Percentiles rank a stretch among this genome's conserved stretches.
phyloP scores from a whole-genome alignment of 2,888 invertebrate species.

The Ophion ellenae region DNA sequence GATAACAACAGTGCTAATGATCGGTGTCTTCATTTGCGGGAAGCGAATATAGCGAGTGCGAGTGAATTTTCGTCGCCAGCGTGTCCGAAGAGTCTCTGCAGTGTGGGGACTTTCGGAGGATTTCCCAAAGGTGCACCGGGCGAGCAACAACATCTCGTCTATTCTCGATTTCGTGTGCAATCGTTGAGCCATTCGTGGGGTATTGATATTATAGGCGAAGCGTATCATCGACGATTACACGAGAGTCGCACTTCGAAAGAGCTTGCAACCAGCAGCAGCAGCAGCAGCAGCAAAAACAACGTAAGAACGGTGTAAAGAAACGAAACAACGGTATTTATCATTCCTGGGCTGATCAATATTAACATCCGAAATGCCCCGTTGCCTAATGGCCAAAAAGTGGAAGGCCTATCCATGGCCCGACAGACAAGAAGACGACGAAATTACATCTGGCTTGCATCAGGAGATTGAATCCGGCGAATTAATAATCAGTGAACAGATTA shows the following conservation, averaged over 20 bases:
- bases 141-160: slow-evolving; percentile 32
- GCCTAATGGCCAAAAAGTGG: slow-evolving; percentile 98
- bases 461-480: slow-evolving; percentile 52
- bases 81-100: not conserved
- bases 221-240: slow-evolving; percentile 45
- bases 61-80: slow-evolving; percentile 23
- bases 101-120: slow-evolving; percentile 33
- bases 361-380: slow-evolving; percentile 92
- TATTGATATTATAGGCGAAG: not conserved
- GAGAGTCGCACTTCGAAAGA: slow-evolving; percentile 5
- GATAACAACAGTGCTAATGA: slow-evolving; percentile 28
- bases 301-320: slow-evolving; percentile 25
- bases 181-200: not conserved
- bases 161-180: not conserved
- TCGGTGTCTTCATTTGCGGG: not conserved
- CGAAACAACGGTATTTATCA: not conserved
- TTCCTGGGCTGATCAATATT: slow-evolving; percentile 14
- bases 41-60: slow-evolving; percentile 34
- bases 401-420: slow-evolving; percentile 93
- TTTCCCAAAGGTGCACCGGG: slow-evolving; percentile 35
- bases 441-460: slow-evolving; percentile 43
- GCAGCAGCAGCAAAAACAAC: slow-evolving; percentile 35
- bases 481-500: slow-evolving; percentile 48
- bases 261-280: slow-evolving; percentile 30
- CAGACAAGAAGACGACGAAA: slow-evolving; percentile 84